Evolutionary conservation across 2,797 vertebrate genomes (phyloP).

Genomic region (Fratercula arctica): DNA sequence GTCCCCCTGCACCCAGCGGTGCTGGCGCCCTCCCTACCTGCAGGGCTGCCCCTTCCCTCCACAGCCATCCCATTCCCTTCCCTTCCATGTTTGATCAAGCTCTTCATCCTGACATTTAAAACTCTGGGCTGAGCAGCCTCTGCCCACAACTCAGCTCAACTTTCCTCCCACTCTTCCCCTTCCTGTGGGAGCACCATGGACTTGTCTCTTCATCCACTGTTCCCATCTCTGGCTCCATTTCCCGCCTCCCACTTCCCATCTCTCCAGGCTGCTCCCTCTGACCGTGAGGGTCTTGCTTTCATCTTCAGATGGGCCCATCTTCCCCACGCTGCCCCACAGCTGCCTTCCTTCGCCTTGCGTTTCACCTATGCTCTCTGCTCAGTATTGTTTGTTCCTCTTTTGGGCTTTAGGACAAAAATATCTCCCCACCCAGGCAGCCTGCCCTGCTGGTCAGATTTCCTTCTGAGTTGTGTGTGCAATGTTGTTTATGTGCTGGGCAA

Average conservation of each 20-base stretch:
- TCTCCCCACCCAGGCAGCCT: background rate
- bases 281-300: background rate
- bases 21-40: background rate
- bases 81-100: background rate
- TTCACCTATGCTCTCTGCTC: background rate
- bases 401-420: slow-evolving; percentile 21
- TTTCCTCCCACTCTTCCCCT: background rate
- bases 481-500: slow-evolving; percentile 10
- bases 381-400: slow-evolving; percentile 11
- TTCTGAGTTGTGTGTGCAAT: background rate
- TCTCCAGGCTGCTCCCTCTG: background rate
- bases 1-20: background rate
- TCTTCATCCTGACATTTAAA: background rate
- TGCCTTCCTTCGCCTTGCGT: background rate
- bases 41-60: background rate
- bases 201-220: background rate
- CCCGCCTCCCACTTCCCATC: background rate
- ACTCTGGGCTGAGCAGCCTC: background rate
- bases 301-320: background rate
- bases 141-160: background rate
- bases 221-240: background rate
- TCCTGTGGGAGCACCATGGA: background rate
- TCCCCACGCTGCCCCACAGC: background rate
- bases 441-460: background rate
- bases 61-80: background rate